phyloP scores from a whole-genome alignment of 1,140 invertebrate species.

The Trichogramma pretiosum region DNA sequence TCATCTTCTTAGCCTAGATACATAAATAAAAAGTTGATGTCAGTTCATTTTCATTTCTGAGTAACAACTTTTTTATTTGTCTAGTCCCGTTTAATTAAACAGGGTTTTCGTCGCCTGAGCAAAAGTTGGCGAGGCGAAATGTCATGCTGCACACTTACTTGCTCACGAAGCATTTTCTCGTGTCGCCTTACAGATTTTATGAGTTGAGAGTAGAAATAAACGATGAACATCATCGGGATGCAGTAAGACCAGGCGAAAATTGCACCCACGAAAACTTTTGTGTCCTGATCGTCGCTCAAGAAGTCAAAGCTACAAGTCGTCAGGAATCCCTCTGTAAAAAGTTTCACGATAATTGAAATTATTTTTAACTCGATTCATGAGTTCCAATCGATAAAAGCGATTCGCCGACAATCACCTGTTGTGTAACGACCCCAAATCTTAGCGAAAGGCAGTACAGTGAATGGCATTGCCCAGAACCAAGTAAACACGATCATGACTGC shows the following conservation, averaged over 20 bases:
- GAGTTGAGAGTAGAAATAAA: slow-evolving; percentile 61
- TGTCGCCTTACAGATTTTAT: slow-evolving; percentile 64
- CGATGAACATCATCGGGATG: slow-evolving; percentile 58
- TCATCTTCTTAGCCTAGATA: slow-evolving; percentile 70
- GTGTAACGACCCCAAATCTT: slow-evolving; percentile 59
- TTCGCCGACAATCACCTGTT: slow-evolving; percentile 46
- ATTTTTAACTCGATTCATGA: background rate
- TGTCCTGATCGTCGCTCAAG: slow-evolving; percentile 59
- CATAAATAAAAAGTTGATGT: slow-evolving; percentile 5
- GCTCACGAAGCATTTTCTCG: slow-evolving; percentile 67
- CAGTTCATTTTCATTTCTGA: background rate
- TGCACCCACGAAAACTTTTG: slow-evolving; percentile 55
- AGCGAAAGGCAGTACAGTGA: slow-evolving; percentile 57
- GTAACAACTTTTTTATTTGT: background rate
- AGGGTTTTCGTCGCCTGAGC: background rate
- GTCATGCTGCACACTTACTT: slow-evolving; percentile 29
- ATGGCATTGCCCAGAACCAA: slow-evolving; percentile 64
- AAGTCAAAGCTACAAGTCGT: slow-evolving; percentile 71
- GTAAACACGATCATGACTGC: slow-evolving; percentile 53
- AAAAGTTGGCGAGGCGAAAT: background rate
- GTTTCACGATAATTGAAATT: background rate
- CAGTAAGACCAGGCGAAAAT: slow-evolving; percentile 64
- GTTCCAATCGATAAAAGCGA: background rate
- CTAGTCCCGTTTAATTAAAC: too few species aligned
- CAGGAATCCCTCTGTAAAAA: slow-evolving; percentile 61